Evolutionary conservation across 2,113 vertebrate species (phyloP).

Genomic region (Tragulus kanchil): DNA sequence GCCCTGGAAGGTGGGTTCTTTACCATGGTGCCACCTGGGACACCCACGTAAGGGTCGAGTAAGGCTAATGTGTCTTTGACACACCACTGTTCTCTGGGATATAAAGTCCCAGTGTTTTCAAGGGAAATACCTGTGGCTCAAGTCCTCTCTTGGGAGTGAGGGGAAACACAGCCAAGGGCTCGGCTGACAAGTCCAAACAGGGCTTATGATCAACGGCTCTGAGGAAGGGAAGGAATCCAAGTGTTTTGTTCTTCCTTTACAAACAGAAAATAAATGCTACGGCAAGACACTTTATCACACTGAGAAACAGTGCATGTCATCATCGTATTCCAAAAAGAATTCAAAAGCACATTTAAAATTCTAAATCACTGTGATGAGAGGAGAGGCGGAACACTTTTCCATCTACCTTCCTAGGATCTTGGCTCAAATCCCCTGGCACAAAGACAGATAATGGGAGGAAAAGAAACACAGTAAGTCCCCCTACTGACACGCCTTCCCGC

Average conservation of each 20-base stretch:
- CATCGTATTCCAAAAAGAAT: not conserved
- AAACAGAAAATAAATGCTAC: not conserved
- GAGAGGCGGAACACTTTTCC: not conserved
- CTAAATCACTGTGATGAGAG: fast-evolving
- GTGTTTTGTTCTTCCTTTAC: not conserved
- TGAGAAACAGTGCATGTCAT: not conserved
- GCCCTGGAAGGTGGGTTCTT: not conserved
- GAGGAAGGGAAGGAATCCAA: not conserved
- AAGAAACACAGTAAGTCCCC: not conserved
- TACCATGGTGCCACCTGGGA: not conserved
- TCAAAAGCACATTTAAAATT: not conserved
- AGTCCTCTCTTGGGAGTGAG: not conserved
- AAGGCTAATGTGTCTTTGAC: fast-evolving
- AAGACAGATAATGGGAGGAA: not conserved
- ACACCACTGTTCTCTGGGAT: not conserved
- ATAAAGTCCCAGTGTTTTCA: not conserved
- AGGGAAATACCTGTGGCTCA: not conserved
- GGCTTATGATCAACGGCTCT: not conserved
- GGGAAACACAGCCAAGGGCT: fast-evolving
- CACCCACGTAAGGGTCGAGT: not conserved
- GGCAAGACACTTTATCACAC: no score
- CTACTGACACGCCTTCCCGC: not conserved
- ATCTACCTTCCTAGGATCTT: not conserved
- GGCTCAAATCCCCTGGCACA: not conserved
- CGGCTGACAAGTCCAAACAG: not conserved